These are phyloP conservation scores for Selene dorsalis DNA, from an alignment of 2,797 vertebrate genomes.

Conservation along the genomic window DNA sequence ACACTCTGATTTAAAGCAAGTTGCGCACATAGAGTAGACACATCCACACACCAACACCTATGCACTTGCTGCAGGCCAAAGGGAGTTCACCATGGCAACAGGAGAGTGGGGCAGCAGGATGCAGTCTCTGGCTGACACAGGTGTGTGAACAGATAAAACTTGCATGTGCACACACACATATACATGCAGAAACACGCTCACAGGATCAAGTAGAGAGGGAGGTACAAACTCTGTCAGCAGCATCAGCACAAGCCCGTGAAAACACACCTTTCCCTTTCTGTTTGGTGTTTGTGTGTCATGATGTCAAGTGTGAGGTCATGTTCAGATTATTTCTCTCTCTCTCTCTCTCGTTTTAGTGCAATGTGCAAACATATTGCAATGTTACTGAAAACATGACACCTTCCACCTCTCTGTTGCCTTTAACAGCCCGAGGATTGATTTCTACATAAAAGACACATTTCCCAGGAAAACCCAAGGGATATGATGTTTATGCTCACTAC, in stretches of 20 bases:
- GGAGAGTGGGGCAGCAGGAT: constrained; percentile 69
- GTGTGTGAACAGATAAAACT: constrained; percentile 64
- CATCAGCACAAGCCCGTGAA: neutral
- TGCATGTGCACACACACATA: constrained; percentile 4
- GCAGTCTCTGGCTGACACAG: constrained; percentile 67
- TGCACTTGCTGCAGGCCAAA: constrained; percentile 65
- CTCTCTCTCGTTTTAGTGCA: no score
- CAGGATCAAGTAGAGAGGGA: neutral
- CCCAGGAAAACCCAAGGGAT: neutral
- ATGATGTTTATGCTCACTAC: neutral
- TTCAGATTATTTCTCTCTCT: neutral
- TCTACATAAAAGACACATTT: no score
- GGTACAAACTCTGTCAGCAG: constrained; percentile 4
- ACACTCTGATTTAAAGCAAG: constrained; percentile 6
- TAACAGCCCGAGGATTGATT: no score
- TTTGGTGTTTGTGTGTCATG: neutral
- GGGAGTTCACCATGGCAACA: constrained; percentile 82
- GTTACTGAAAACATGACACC: no score
- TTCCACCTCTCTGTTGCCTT: no score
- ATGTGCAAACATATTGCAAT: no score
- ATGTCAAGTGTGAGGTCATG: neutral
- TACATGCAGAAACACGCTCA: neutral
- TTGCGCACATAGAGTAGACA: constrained; percentile 44
- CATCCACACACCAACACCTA: constrained; percentile 40
- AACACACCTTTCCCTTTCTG: neutral